These are phyloP conservation scores for Notechis scutatus DNA, from an alignment of 2,113 vertebrate genomes.

Conservation along the genomic window DNA sequence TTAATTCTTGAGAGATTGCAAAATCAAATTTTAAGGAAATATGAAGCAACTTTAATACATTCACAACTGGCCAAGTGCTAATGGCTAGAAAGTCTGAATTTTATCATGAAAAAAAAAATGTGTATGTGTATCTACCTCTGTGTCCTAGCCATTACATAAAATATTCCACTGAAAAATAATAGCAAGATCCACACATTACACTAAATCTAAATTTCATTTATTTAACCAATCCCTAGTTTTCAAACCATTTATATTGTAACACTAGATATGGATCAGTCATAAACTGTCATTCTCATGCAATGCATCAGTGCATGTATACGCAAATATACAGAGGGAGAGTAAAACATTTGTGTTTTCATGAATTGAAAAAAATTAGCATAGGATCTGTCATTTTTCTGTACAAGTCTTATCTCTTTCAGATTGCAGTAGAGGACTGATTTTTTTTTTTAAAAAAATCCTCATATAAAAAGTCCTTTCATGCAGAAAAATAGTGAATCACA, in stretches of 20 bases:
- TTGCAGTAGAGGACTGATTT: background rate
- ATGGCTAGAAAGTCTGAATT: background rate
- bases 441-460: background rate
- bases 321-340: background rate
- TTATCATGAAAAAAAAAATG: background rate
- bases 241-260: background rate
- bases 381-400: background rate
- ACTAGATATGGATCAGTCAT: background rate
- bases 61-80: background rate
- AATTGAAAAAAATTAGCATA: background rate
- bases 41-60: background rate
- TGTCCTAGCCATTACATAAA: background rate
- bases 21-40: background rate
- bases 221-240: background rate
- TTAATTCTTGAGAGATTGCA: background rate
- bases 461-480: background rate
- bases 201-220: background rate
- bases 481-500: background rate
- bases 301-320: background rate
- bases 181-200: background rate
- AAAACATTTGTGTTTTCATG: background rate
- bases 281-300: background rate
- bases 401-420: background rate
- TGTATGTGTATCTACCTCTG: background rate
- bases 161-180: background rate